Base-by-base conservation (phyloP, 2,797 vertebrate genomes). In the Helarctos malayanus region DNA sequence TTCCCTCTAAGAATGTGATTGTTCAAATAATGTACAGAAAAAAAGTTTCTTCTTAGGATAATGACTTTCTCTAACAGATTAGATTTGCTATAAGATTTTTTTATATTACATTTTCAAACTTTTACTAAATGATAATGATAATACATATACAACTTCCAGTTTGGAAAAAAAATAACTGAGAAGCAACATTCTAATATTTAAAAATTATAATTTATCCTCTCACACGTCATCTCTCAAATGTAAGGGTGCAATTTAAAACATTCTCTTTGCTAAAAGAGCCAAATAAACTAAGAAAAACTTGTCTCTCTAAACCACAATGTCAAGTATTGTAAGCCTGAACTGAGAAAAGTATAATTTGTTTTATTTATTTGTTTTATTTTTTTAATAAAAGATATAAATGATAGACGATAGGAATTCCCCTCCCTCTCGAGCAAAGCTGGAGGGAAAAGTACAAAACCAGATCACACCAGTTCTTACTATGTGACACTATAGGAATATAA, bases 111-210 rank as follows among this genome's bases (percentile, higher is more conserved):
- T 57, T 89, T 92, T 89, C n/a, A 81, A 27, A 54, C 27, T 68
- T 94, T 95, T 78, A 96, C 18, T 69, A 32, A 91, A 71, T 91
- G 65, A 88, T 61, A 47, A 82, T 59, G 3, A 88, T 56, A 35
- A 82, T 49, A 2, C 35, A 95, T 21, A 59, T 11, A 80, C 14
- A 95, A 83, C 8, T 95, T 59, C 5, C 61, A 93, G 35, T 49
- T 59, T 41, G 61, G 29, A 76, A 25, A 49, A 95, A 88, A 88
- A 54, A 71, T 7, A 86, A 87, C 1, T 76, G 45, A 94, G 38
- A 94, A 91, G 9, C 45, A 90, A 81, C n/a, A 89, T 89, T 93
- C 54, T 89, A 82, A 86, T 83, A 85, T 29, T 96, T 76, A 78
- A 93, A 93, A 89, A 45, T 59, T 85, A 8, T 80, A 84, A 54